A percentile compares a stretch with the other conserved stretches of the same genome.
These are phyloP conservation scores for Oryzaephilus surinamensis DNA, from an alignment of 1,140 invertebrate species.

Conservation along the genomic window DNA sequence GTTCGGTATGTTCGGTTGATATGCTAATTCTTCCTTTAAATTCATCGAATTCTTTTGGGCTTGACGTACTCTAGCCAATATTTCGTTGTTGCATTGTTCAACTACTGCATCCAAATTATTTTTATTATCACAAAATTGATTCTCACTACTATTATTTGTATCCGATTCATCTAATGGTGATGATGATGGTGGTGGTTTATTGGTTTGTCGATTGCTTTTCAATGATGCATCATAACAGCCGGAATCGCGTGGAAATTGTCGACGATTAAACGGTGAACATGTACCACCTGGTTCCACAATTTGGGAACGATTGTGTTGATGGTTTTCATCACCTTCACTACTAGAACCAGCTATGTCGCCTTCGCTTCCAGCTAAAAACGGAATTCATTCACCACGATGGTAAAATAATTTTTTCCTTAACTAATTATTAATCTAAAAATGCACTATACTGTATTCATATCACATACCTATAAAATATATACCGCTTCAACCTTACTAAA, in stretches of 20 bases:
- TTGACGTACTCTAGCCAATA: constrained; percentile 42
- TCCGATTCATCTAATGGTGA: constrained; percentile 40
- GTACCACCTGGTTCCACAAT: constrained; percentile 15
- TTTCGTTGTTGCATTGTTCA: constrained; percentile 46
- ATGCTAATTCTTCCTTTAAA: constrained; percentile 33
- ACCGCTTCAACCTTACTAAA: too few species aligned
- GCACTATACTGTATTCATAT: too few species aligned
- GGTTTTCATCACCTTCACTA: constrained; percentile 63
- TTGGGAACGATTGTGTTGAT: constrained; percentile 22
- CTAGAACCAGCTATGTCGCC: constrained; percentile 58
- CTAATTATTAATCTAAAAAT: too few species aligned
- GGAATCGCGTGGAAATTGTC: constrained; percentile 67
- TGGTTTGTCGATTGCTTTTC: constrained; percentile 34
- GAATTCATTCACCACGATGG: constrained; percentile 8
- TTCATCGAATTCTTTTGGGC: constrained; percentile 32
- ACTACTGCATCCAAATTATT: constrained; percentile 45
- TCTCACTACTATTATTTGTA: constrained; percentile 38
- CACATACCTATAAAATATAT: too few species aligned
- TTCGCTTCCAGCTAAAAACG: constrained; percentile 51
- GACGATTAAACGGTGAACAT: constrained; percentile 55
- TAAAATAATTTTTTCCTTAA: background rate
- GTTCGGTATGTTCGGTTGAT: constrained; percentile 40
- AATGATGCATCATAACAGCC: constrained; percentile 63
- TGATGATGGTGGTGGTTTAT: constrained; percentile 41
- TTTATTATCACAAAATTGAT: constrained; percentile 38